Evolutionary conservation across 2,888 invertebrate species (phyloP).

Genomic region (Ormyrus rosae): DNA sequence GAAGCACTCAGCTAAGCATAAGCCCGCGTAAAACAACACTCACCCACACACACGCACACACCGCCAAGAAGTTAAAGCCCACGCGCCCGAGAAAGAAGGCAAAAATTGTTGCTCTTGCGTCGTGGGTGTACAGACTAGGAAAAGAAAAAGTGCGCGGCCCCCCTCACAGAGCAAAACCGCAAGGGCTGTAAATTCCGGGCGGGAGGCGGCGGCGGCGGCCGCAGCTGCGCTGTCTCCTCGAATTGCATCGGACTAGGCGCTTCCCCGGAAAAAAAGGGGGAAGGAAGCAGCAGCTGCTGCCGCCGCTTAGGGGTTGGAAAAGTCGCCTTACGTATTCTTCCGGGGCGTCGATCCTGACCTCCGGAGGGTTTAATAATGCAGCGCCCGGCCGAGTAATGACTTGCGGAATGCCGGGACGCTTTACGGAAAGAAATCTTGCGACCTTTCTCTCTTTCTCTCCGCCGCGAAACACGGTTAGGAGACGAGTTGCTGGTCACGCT

Average conservation of each 20-base stretch:
- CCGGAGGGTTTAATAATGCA: conserved; percentile 53
- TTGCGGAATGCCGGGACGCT: conserved; percentile 37
- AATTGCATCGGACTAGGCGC: conserved; percentile 54
- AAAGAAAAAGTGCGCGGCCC: conserved; percentile 49
- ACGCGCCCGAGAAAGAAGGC: neutral
- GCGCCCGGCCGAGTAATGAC: conserved; percentile 44
- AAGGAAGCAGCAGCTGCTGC: conserved; percentile 26
- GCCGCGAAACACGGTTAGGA: neutral
- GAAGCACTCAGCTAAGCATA: neutral
- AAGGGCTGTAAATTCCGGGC: conserved; percentile 61
- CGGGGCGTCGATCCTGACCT: conserved; percentile 8
- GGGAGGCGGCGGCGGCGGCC: conserved; percentile 54
- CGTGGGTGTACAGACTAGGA: conserved; percentile 48
- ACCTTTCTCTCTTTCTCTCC: neutral
- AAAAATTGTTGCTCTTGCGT: conserved; percentile 26
- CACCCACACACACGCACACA: neutral
- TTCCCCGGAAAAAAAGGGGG: neutral
- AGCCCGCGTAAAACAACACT: conserved; percentile 5
- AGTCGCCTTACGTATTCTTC: conserved; percentile 36
- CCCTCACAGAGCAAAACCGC: conserved; percentile 32
- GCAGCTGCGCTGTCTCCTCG: conserved; percentile 59
- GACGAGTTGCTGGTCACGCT: conserved; percentile 32
- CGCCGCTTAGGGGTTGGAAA: conserved; percentile 1
- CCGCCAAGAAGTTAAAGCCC: neutral
- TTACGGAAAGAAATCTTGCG: conserved; percentile 17